A percentile compares a stretch with the other conserved stretches of the same genome.
Conservation (phyloP, 2,797 vertebrate species). For the Smutsia gigantea region DNA sequence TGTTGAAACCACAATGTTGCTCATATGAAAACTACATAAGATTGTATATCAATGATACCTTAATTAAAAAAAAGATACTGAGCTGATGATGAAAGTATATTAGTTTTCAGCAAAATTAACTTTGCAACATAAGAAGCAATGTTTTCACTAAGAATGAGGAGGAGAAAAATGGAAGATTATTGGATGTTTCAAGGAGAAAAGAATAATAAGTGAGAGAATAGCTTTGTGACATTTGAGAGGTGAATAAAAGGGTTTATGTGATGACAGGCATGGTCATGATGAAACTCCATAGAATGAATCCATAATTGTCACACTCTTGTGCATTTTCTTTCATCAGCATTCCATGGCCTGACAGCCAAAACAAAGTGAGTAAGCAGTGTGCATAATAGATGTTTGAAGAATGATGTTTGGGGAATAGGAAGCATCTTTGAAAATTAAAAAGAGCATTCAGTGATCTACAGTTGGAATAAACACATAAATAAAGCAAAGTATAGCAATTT, state of each 20-base stretch:
- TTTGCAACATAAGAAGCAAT: background rate
- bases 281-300: background rate
- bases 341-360: background rate
- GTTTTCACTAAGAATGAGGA: background rate
- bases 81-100: no score
- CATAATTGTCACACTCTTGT: background rate
- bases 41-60: no score
- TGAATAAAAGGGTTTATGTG: background rate
- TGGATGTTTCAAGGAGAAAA: conserved; percentile 22
- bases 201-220: background rate
- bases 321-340: conserved; percentile 38
- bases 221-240: conserved; percentile 29
- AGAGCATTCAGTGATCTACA: background rate
- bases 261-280: background rate
- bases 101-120: background rate
- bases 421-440: conserved; percentile 61
- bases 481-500: background rate
- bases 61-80: no score
- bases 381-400: conserved; percentile 17
- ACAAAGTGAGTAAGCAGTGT: background rate
- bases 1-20: no score
- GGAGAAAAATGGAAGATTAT: background rate
- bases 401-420: conserved; percentile 16
- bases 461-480: conserved; percentile 49
- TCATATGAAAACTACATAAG: no score